These are phyloP conservation scores for Speoplatyrhinus poulsoni DNA, from an alignment of 2,113 vertebrate genomes.

Conservation along the genomic window DNA sequence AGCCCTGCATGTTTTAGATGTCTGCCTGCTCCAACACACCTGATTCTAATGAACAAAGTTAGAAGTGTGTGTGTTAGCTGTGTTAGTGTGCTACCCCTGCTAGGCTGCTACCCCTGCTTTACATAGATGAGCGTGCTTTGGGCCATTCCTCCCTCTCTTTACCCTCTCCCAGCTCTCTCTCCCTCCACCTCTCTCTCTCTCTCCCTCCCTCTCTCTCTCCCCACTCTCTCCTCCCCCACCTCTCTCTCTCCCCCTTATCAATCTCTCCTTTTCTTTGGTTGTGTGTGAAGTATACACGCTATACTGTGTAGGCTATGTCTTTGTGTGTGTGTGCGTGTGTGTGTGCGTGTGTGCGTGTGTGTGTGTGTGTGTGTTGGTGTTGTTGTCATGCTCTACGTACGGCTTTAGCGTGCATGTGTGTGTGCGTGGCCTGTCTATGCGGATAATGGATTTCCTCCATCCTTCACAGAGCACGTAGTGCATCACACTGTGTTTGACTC, in stretches of 20 bases:
- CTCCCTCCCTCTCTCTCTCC: neutral
- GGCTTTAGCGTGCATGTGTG: neutral
- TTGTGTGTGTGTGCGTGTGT: neutral
- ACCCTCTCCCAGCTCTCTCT: conserved; percentile 12
- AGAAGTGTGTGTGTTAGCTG: too few relatives aligned
- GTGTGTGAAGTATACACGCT: neutral
- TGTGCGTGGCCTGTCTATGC: neutral
- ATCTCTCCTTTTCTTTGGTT: neutral
- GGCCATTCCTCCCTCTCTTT: conserved; percentile 27
- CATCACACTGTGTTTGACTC: conserved; percentile 51
- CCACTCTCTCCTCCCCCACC: neutral
- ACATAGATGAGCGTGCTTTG: conserved; percentile 57
- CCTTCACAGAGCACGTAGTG: conserved; percentile 52
- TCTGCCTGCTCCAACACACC: too few relatives aligned
- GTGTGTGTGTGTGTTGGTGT: neutral
- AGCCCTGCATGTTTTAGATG: too few relatives aligned
- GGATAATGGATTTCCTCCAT: conserved; percentile 58
- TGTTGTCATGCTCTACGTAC: too few relatives aligned
- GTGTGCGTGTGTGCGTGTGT: neutral
- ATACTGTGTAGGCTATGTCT: neutral
- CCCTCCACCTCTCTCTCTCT: neutral
- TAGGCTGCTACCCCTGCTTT: too few relatives aligned
- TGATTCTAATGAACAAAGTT: too few relatives aligned
- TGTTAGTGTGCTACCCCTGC: too few relatives aligned
- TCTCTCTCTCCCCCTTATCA: neutral